A percentile compares a stretch with the other conserved stretches of the same genome.
Evolutionary conservation across 2,113 vertebrate species (phyloP).

Genomic region (Mesoclemmys tuberculata): DNA sequence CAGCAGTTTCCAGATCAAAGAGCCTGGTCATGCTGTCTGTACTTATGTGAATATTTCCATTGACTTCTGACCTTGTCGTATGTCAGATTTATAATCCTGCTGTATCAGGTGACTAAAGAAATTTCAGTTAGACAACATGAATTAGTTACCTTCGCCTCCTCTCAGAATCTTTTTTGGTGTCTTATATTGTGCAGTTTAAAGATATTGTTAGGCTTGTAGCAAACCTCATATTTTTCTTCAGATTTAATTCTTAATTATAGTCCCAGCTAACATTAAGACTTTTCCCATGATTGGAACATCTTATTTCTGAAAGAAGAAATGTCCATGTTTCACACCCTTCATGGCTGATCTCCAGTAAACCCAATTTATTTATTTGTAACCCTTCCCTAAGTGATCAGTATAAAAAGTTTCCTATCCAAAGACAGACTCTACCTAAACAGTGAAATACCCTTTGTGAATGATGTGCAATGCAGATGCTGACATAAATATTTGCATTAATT

Average conservation of each 20-base stretch:
- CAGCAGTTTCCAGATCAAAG: slow-evolving; percentile 64
- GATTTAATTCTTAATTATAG: slow-evolving; percentile 61
- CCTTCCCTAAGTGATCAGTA: slow-evolving; percentile 24
- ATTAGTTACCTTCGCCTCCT: slow-evolving; percentile 53
- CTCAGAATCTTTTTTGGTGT: slow-evolving; percentile 36
- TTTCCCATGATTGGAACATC: slow-evolving; percentile 7
- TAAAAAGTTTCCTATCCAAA: slow-evolving; percentile 27
- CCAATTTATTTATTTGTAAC: slow-evolving; percentile 33
- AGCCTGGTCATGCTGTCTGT: slow-evolving; percentile 57
- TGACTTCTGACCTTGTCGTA: slow-evolving; percentile 47
- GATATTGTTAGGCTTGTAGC: slow-evolving; percentile 63
- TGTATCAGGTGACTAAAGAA: slow-evolving; percentile 52
- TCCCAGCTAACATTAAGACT: slow-evolving; percentile 48
- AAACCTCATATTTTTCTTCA: slow-evolving; percentile 61
- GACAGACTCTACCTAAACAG: background rate
- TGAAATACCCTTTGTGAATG: background rate
- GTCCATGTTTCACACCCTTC: background rate
- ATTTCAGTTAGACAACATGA: slow-evolving; percentile 34
- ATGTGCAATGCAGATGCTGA: background rate
- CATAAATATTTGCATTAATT: background rate
- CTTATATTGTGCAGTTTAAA: slow-evolving; percentile 55
- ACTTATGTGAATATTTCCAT: slow-evolving; percentile 58
- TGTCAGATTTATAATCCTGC: slow-evolving; percentile 30
- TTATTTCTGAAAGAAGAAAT: slow-evolving; percentile 41
- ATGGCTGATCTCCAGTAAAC: background rate